Evolutionary conservation across 2,797 vertebrate genomes (phyloP), one percentile per base, ranked within the genome.

Genomic region (Scleropages formosus): DNA sequence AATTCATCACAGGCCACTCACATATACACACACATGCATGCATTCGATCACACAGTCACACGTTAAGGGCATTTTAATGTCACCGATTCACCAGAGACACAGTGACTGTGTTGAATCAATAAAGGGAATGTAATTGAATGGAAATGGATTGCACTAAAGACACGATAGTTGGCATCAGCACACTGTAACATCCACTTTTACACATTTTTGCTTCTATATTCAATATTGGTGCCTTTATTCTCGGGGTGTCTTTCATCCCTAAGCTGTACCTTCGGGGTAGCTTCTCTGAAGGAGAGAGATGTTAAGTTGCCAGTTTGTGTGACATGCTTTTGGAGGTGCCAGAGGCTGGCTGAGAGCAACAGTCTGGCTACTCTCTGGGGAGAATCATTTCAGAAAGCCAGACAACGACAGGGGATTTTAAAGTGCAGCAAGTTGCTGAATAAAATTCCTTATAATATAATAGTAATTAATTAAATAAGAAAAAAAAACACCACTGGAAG

Each of bases 231-330:
- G 47, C 51, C 8, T 64, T 53, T 20, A 69, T 44, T 20, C 58
- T 10, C 53, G n/a, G 18, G 60, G 16, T 69, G 12, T 49, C 49
- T 74, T 63, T 51, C 26, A 12, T 76, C 64, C n/a, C 64, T 27
- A 39, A 77, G 72, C 70, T 44, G 26, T 73, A 77, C 71, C 80
- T 79, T 63, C 66, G 12, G 80, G 77, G 44, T 64, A 46, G 20
- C 63, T 63, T 72, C 26, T 16, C 53, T 47, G 75, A 47, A 22
- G 39, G 72, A 31, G 26, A 69, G 69, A 75, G 9, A 70, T 20
- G 44, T 10, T 44, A 26, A 13, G 64, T 73, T 74, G 66, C 64
- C 70, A 8, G 15, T 69, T 76, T 74, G 73, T 13, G 60, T 27
- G 56, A 49, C 13, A 46, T 63, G 39, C 65, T 53, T 47, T 13